phyloP scores from a whole-genome alignment of 2,113 vertebrate species.

The Apaloderma vittatum region DNA sequence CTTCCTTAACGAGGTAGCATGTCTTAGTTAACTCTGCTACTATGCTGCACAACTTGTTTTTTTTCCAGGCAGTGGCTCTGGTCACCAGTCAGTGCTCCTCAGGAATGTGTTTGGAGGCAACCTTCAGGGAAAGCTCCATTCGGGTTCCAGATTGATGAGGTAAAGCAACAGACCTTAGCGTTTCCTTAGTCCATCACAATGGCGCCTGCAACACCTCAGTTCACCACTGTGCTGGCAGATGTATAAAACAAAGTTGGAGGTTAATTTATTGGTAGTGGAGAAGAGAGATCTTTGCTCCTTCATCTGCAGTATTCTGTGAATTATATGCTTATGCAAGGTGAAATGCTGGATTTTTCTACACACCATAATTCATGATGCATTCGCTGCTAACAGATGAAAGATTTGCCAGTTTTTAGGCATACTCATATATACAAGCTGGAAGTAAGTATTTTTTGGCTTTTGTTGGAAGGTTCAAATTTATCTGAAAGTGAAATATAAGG shows the following conservation, averaged over 20 bases:
- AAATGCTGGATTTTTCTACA: background rate
- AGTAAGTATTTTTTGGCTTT: background rate
- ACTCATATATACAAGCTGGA: background rate
- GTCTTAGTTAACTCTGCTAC: background rate
- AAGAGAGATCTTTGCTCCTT: background rate
- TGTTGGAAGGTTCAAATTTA: background rate
- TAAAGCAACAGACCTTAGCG: slow-evolving; percentile 76
- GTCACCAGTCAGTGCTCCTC: slow-evolving; percentile 75
- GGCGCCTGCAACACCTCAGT: slow-evolving; percentile 71
- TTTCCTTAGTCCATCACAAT: slow-evolving; percentile 68
- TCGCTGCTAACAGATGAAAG: background rate
- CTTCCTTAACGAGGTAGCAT: background rate
- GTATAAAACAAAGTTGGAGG: slow-evolving; percentile 29
- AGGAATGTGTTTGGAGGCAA: slow-evolving; percentile 76
- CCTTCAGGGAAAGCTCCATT: slow-evolving; percentile 63
- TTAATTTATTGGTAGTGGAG: slow-evolving; percentile 58
- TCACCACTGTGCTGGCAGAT: slow-evolving; percentile 58
- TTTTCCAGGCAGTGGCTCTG: background rate
- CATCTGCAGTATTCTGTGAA: slow-evolving; percentile 14
- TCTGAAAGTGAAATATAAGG: background rate
- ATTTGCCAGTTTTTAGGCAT: background rate
- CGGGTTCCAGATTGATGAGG: slow-evolving; percentile 78
- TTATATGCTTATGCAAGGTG: slow-evolving; percentile 46
- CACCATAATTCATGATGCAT: background rate
- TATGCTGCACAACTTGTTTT: background rate